Evolutionary conservation across 2,113 vertebrate species (phyloP), one percentile per base, ranked within the genome.

Genomic region (Tragelaphus scriptus): DNA sequence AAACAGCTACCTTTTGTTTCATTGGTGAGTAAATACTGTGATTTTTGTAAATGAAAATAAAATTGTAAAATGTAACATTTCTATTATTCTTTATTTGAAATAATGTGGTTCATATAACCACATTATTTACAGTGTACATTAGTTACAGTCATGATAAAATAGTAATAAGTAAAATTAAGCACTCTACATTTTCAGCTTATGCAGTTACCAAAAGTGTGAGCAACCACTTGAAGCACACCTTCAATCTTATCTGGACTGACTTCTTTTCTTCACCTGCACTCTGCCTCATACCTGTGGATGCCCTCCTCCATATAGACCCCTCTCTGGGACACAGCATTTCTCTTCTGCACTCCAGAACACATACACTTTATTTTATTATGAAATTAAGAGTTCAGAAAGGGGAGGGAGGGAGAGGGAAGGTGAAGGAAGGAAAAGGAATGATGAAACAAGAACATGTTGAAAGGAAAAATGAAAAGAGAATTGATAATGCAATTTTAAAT

Each of bases 281-380:
- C 28, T 2, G 1, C 16, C 28, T 25, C 3, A 36, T 17, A 56
- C 11, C 2, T 36, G 1, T 11, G 9, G 8, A 21, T 56, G 12
- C 65, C 7, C 0, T 36, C 17, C 5, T 30, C 32, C 59, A 55
- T 9, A 28, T 7, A 28, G 4, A 16, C 6, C 8, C 12, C 86
- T 21, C 55, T 19, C 15, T 68, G 26, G 25, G 19, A n/a, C 77
- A 94, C 7, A 91, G 9, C 2, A 3, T 80, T 19, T 82, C 7
- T 40, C 5, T 2, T 11, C 9, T 14, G 14, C 6, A 28, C 3
- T 51, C 16, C 15, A 47, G 21, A 30, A 21, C 17, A 26, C 28
- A 85, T n/a, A 47, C 26, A 47, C 26, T 26, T 12, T 6, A 68
- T 53, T 13, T 26, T 10, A 11, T 63, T 55, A 40, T 32, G 44